Evolutionary conservation across 2,113 vertebrate species (phyloP), one percentile per base, ranked within the genome.

Genomic region (Centrocercus urophasianus): DNA sequence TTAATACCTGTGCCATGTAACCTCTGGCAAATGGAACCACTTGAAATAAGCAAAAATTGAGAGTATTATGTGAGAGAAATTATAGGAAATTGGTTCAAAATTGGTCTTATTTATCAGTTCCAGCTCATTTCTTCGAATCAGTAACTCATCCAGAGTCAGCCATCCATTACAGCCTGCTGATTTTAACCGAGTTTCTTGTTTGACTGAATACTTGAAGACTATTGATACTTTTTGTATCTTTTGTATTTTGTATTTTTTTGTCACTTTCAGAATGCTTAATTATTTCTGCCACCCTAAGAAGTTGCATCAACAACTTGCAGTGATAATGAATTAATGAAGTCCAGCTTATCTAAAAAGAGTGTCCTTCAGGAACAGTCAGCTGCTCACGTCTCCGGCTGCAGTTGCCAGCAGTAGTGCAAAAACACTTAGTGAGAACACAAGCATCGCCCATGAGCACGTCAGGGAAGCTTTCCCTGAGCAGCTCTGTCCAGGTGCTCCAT

Each of bases 1-100:
- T 97, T 97, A 92, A 97, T 93, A 96, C 71, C 83, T 91, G 79
- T 95, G 95, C 80, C 60, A 56, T 88, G 88, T 96, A 83, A 96
- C 70, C 89, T 97, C 95, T 96, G 87, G 94, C 94, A 97, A 97
- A 97, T 84, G 93, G 59, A 98, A 97, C 85, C 78, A 95, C 95
- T 97, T 94, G 69, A 97, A 98, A 95, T 48, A 94, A 95, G 81
- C 65, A 95, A 83, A 96, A 96, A 93, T 59, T 96, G 86, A 96
- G 94, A 97, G 93, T 95, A 97, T 96, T 95, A 93, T 96, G 95
- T 91, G 84, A 96, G 89, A 96, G 76, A 97, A 97, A 97, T 95
- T 90, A 94, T 63, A 96, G 5, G 36, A 97, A 97, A 96, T 96
- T 86, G 47, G 91, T 92, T 96, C 92, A 97, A 88, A 97, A 96